Percentiles rank a stretch among this genome's conserved stretches.
phyloP scores from a whole-genome alignment of 2,113 vertebrate genomes.

The Pelodiscus sinensis region DNA sequence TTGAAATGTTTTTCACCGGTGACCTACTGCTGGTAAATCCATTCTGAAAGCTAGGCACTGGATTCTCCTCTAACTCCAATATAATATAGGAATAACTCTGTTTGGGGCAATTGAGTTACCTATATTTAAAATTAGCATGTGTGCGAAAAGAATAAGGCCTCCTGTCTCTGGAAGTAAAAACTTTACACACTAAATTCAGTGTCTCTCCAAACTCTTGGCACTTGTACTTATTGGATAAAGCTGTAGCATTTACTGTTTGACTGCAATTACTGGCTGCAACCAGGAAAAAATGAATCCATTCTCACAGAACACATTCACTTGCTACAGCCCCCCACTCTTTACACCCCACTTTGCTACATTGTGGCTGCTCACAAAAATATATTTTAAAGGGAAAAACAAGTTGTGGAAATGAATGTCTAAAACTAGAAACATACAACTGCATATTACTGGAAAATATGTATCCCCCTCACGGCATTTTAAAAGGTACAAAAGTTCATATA shows the following conservation, averaged over 20 bases:
- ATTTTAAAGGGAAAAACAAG: slow-evolving; percentile 33
- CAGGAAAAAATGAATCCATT: neutral
- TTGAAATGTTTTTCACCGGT: slow-evolving; percentile 30
- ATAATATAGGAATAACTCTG: neutral
- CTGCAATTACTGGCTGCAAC: neutral
- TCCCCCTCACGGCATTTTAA: slow-evolving; percentile 13
- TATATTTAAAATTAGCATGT: neutral
- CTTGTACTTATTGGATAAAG: neutral
- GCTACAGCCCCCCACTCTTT: neutral
- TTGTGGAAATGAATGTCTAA: neutral
- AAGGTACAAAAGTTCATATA: neutral
- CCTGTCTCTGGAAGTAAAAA: slow-evolving; percentile 4
- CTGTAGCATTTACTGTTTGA: neutral
- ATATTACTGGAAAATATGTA: neutral
- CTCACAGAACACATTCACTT: neutral
- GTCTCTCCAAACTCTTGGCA: slow-evolving; percentile 6
- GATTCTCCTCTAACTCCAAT: neutral
- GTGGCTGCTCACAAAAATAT: neutral
- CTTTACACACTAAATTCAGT: neutral
- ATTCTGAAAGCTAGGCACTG: neutral
- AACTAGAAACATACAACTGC: neutral
- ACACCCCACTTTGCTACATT: neutral
- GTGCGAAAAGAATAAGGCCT: neutral
- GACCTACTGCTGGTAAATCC: slow-evolving; percentile 38
- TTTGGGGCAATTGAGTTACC: neutral